Conservation (phyloP, 1,140 invertebrate species). For the Orussus abietinus region DNA sequence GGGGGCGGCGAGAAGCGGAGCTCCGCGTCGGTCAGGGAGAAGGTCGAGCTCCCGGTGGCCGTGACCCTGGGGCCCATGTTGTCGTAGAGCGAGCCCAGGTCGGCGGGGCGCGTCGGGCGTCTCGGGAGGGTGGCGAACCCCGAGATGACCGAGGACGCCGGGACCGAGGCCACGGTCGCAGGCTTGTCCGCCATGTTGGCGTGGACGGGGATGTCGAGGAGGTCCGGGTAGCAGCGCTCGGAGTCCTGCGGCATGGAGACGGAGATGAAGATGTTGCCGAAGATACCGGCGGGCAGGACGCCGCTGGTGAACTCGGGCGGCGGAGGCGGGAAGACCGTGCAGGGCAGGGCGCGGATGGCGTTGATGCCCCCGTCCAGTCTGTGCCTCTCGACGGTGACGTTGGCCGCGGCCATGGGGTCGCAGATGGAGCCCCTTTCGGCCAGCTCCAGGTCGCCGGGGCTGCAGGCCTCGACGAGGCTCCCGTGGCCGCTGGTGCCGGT, state of each 20-base stretch:
- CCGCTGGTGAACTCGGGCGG: slow-evolving; percentile 64
- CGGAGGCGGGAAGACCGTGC: slow-evolving; percentile 59
- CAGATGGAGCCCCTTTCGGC: slow-evolving; percentile 54
- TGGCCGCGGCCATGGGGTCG: slow-evolving; percentile 53
- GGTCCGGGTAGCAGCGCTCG: slow-evolving; percentile 68
- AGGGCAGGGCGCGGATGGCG: slow-evolving; percentile 31
- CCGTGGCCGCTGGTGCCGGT: slow-evolving; percentile 45
- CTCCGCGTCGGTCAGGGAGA: slow-evolving; percentile 68
- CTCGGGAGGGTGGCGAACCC: slow-evolving; percentile 64
- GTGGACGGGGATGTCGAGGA: slow-evolving; percentile 65
- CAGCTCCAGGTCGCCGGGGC: slow-evolving; percentile 45
- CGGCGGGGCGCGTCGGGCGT: slow-evolving; percentile 36
- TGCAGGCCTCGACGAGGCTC: slow-evolving; percentile 58
- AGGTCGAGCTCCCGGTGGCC: slow-evolving; percentile 76
- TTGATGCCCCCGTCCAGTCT: slow-evolving; percentile 45
- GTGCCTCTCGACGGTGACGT: slow-evolving; percentile 75
- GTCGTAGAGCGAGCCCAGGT: slow-evolving; percentile 65
- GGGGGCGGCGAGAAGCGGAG: slow-evolving; percentile 51
- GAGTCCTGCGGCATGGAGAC: slow-evolving; percentile 69
- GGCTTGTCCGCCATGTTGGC: slow-evolving; percentile 37
- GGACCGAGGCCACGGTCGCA: slow-evolving; percentile 19
- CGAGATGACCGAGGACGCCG: slow-evolving; percentile 41
- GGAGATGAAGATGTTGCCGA: slow-evolving; percentile 72
- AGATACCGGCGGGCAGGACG: slow-evolving; percentile 58
- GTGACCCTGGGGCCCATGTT: slow-evolving; percentile 86